Evolutionary conservation across 2,888 invertebrate genomes (phyloP).

Genomic region (Maniola hyperantus): DNA sequence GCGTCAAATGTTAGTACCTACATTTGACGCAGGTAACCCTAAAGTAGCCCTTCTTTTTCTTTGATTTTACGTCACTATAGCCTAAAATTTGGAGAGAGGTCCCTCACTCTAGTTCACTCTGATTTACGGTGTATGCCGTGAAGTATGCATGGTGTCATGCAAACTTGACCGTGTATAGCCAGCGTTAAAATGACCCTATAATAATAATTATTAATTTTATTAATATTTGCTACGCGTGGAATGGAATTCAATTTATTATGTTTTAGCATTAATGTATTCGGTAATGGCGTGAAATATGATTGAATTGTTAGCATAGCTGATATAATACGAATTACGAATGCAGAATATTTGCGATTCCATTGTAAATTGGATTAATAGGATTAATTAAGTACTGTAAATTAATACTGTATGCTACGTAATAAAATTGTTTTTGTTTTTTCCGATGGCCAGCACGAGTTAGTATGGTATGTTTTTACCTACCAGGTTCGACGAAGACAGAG

Average conservation of each 20-base stretch:
- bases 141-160: too few relatives aligned
- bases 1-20: too few relatives aligned
- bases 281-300: slow-evolving; percentile 30
- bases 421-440: not conserved
- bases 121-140: too few relatives aligned
- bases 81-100: too few relatives aligned
- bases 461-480: too few relatives aligned
- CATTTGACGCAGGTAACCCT: too few relatives aligned
- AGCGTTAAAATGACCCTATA: not conserved
- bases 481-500: too few relatives aligned
- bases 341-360: slow-evolving; percentile 27
- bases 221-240: slow-evolving; percentile 9
- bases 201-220: not conserved
- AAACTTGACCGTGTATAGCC: too few relatives aligned
- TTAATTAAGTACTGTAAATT: slow-evolving; percentile 5
- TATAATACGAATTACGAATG: slow-evolving; percentile 8
- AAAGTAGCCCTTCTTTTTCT: too few relatives aligned
- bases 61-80: too few relatives aligned
- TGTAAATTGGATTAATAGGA: slow-evolving; percentile 14
- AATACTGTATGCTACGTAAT: not conserved
- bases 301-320: slow-evolving; percentile 29
- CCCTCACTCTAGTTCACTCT: too few relatives aligned
- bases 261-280: slow-evolving; percentile 28
- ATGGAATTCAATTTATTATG: slow-evolving; percentile 34
- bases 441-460: too few relatives aligned